Evolutionary conservation across 2,113 vertebrate genomes (phyloP).

Genomic region (Phaetusa simplex): DNA sequence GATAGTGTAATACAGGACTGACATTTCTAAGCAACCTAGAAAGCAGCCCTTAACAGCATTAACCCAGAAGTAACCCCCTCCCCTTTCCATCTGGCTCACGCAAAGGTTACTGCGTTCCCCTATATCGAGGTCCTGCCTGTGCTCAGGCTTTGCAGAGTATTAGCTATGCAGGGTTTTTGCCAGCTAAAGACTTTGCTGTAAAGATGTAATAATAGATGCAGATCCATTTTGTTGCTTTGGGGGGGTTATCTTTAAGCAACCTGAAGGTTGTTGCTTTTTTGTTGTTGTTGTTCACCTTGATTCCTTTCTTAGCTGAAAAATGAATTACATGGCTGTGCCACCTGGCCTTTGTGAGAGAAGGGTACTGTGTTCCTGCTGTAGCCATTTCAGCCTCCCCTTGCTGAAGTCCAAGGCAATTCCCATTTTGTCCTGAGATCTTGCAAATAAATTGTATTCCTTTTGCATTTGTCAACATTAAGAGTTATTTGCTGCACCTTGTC

Average conservation of each 20-base stretch:
- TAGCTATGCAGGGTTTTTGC: background rate
- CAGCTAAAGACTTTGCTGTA: background rate
- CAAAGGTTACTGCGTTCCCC: background rate
- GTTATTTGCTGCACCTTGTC: slow-evolving; percentile 38
- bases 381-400: background rate
- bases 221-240: background rate
- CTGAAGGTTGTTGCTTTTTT: background rate
- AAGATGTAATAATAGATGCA: background rate
- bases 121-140: background rate
- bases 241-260: background rate
- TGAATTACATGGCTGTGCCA: background rate
- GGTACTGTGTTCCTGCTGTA: background rate
- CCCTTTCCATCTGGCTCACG: background rate
- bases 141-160: background rate
- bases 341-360: background rate
- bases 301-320: background rate
- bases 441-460: slow-evolving; percentile 58
- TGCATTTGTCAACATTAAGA: slow-evolving; percentile 67
- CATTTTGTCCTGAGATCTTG: slow-evolving; percentile 4
- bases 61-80: background rate
- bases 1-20: background rate
- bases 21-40: background rate
- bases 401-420: slow-evolving; percentile 17
- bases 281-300: background rate
- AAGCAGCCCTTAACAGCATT: background rate